These are phyloP conservation scores for Microtus richardsoni DNA, from an alignment of 2,113 vertebrate species.

Conservation along the genomic window DNA sequence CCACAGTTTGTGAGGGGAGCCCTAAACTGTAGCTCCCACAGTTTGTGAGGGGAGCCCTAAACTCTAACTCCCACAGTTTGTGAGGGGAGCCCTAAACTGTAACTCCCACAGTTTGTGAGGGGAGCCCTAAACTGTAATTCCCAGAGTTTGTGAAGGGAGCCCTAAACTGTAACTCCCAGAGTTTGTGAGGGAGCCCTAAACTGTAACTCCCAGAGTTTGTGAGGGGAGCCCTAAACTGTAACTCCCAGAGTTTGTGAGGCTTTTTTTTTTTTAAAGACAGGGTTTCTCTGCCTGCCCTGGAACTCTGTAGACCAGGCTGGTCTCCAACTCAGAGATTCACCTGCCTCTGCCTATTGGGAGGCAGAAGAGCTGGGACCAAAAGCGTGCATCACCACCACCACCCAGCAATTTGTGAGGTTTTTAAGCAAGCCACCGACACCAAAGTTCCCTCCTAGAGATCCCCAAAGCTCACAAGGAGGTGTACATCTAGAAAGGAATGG, in stretches of 20 bases:
- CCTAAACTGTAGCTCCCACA: too few species aligned
- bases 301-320: not conserved
- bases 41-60: too few species aligned
- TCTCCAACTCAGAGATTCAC: not conserved
- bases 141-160: not conserved
- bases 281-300: not conserved
- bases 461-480: not conserved
- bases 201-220: too few species aligned
- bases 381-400: not conserved
- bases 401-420: not conserved
- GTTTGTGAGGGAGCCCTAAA: too few species aligned
- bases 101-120: too few species aligned
- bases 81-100: too few species aligned
- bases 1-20: too few species aligned
- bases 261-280: not conserved
- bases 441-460: not conserved
- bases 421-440: not conserved
- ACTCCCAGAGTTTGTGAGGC: not conserved
- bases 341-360: not conserved
- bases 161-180: too few species aligned
- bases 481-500: not conserved
- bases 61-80: too few species aligned
- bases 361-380: not conserved
- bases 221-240: too few species aligned
- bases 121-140: too few species aligned